Conservation (phyloP, 2,797 vertebrate species). For the Onychomys torridus region DNA sequence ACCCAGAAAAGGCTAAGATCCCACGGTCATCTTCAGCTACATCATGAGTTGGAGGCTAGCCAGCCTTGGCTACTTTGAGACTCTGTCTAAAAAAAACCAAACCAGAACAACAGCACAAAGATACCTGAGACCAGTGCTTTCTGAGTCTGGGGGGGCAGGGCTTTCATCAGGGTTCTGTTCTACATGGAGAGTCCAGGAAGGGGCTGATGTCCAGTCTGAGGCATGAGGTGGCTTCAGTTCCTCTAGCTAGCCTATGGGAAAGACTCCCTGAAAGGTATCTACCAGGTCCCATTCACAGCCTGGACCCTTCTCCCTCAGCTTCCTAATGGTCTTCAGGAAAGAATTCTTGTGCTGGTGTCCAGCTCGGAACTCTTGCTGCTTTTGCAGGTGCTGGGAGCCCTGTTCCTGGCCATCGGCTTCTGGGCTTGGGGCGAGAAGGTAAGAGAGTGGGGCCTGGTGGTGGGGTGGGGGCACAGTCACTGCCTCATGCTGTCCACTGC, state of each 20-base stretch:
- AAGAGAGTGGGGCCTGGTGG: slow-evolving; percentile 72
- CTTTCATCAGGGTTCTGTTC: background rate
- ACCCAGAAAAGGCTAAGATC: background rate
- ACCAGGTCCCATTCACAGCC: background rate
- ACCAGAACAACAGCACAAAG: background rate
- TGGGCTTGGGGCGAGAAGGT: slow-evolving; percentile 99
- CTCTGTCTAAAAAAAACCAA: background rate
- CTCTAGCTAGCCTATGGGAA: background rate
- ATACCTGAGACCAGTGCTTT: background rate
- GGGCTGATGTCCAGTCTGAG: background rate
- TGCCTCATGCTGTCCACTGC: background rate
- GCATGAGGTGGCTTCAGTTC: background rate
- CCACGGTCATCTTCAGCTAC: background rate
- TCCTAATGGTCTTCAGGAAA: background rate
- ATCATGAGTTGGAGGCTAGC: background rate
- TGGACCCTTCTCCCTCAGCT: background rate
- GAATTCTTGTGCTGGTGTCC: no score
- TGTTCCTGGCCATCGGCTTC: slow-evolving; percentile 94
- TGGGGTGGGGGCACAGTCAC: background rate
- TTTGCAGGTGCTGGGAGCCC: slow-evolving; percentile 93
- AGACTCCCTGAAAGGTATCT: background rate
- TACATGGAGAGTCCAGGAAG: background rate
- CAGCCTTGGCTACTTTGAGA: background rate
- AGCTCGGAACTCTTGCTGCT: background rate
- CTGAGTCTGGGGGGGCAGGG: background rate